Conservation (phyloP, 2,888 invertebrate species). For the Phengaris arion region DNA sequence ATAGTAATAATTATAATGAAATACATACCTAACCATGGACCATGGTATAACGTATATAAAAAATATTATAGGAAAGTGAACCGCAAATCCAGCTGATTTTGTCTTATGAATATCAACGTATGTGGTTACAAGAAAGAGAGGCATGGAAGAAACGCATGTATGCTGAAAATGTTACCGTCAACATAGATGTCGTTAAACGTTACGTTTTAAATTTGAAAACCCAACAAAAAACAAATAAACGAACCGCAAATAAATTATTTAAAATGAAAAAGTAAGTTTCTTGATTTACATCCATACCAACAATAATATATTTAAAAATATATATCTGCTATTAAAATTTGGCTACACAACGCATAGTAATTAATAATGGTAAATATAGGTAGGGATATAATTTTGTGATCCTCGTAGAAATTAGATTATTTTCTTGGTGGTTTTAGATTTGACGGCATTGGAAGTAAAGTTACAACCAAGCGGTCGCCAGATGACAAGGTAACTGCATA, state of each 20-base stretch:
- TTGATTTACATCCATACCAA: too few relatives aligned
- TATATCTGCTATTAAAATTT: too few relatives aligned
- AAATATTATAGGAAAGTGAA: slow-evolving; percentile 56
- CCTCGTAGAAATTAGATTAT: neutral
- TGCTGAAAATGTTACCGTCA: slow-evolving; percentile 66
- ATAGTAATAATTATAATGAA: neutral
- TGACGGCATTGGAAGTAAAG: slow-evolving; percentile 56
- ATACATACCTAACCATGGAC: neutral
- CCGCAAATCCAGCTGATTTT: slow-evolving; percentile 70
- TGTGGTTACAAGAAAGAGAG: slow-evolving; percentile 79
- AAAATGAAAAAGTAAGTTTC: slow-evolving; percentile 67
- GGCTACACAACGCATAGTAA: too few relatives aligned
- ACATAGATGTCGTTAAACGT: slow-evolving; percentile 68
- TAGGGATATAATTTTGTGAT: too few relatives aligned
- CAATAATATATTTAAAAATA: too few relatives aligned
- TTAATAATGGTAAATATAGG: too few relatives aligned
- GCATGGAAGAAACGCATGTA: slow-evolving; percentile 77
- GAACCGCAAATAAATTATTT: slow-evolving; percentile 70
- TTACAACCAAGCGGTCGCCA: slow-evolving; percentile 50
- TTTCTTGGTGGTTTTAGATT: slow-evolving; percentile 50
- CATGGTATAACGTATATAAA: neutral
- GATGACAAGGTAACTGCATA: slow-evolving; percentile 55
- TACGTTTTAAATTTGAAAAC: slow-evolving; percentile 71
- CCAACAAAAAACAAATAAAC: slow-evolving; percentile 64
- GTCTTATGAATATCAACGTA: slow-evolving; percentile 78